phyloP scores from a whole-genome alignment of 2,797 vertebrate genomes.

The Gouania willdenowi region DNA sequence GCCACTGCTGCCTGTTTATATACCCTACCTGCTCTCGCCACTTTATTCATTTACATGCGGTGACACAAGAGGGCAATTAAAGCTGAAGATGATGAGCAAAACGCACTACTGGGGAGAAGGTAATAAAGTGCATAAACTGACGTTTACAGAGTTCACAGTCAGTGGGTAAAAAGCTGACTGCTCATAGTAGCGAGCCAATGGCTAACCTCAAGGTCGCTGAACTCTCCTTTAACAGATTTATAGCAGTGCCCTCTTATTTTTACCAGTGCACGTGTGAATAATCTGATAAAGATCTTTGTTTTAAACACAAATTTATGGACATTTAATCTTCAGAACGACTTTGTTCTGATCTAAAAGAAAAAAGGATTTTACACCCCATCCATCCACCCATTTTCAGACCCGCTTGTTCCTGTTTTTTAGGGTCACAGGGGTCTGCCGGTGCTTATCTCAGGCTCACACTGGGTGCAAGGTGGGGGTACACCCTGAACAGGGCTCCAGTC shows the following conservation, averaged over 20 bases:
- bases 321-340: too few species aligned
- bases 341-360: slow-evolving; percentile 8
- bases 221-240: slow-evolving; percentile 40
- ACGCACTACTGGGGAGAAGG: slow-evolving; percentile 19
- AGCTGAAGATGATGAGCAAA: slow-evolving; percentile 43
- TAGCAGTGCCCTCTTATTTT: slow-evolving; percentile 30
- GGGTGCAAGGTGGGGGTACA: too few species aligned
- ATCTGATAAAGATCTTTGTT: slow-evolving; percentile 37
- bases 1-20: slow-evolving; percentile 49
- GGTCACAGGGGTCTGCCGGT: too few species aligned
- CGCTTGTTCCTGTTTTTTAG: too few species aligned
- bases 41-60: slow-evolving; percentile 49
- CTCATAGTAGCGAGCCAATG: slow-evolving; percentile 34
- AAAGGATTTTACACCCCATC: slow-evolving; percentile 2
- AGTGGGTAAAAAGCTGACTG: slow-evolving; percentile 54
- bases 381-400: too few species aligned
- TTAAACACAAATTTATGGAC: too few species aligned
- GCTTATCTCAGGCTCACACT: too few species aligned
- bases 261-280: slow-evolving; percentile 27
- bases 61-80: slow-evolving; percentile 47
- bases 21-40: slow-evolving; percentile 28
- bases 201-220: slow-evolving; percentile 67
- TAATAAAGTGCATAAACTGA: slow-evolving; percentile 46
- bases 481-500: too few species aligned
- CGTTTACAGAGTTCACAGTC: slow-evolving; percentile 48